phyloP scores from a whole-genome alignment of 2,113 vertebrate species.

The Megaleporinus macrocephalus region DNA sequence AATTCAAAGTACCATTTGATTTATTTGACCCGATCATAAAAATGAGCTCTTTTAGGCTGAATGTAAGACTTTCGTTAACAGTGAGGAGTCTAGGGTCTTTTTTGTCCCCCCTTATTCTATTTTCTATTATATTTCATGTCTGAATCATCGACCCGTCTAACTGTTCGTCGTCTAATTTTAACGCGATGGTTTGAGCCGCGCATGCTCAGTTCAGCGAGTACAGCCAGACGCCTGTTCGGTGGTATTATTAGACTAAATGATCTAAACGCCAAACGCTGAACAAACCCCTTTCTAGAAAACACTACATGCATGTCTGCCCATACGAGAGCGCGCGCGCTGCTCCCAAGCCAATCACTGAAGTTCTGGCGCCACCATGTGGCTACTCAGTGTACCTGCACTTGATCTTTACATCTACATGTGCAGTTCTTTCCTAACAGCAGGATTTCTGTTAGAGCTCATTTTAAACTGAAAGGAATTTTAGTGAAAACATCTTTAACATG shows the following conservation, averaged over 20 bases:
- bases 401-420: no score
- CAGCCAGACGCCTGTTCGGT: background rate
- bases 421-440: background rate
- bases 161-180: background rate
- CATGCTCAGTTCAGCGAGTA: background rate
- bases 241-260: background rate
- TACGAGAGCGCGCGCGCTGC: background rate
- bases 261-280: background rate
- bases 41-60: no score
- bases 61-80: no score
- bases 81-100: no score
- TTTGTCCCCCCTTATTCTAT: no score
- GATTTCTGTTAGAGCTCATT: background rate
- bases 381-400: background rate
- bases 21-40: no score
- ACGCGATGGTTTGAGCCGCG: background rate
- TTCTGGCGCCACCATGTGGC: constrained; percentile 40
- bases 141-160: background rate
- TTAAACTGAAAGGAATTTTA: no score
- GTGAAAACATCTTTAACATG: no score
- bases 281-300: background rate
- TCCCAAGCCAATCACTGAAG: background rate
- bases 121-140: no score
- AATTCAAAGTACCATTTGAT: no score
- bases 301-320: background rate